Evolutionary conservation across 2,113 vertebrate species (phyloP).

Genomic region (Apistogramma diplotaenia): DNA sequence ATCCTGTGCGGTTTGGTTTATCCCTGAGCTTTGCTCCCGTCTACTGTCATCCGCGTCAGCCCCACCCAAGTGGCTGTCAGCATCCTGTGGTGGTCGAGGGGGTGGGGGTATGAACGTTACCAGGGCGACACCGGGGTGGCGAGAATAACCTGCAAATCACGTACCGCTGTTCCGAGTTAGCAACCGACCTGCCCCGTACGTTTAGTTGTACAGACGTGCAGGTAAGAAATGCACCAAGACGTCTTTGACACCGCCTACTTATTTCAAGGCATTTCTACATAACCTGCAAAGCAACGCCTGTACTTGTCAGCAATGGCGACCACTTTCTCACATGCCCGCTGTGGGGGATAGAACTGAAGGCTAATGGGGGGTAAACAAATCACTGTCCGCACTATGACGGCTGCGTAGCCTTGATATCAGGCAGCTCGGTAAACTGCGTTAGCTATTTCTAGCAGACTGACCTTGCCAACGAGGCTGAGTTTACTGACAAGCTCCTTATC

Average conservation of each 20-base stretch:
- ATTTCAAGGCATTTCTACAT: background rate
- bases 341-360: no score
- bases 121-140: background rate
- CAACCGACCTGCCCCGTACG: background rate
- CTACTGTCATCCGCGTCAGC: constrained; percentile 50
- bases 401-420: background rate
- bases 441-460: constrained; percentile 27
- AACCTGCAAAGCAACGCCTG: background rate
- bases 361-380: background rate
- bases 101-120: constrained; percentile 4
- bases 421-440: constrained; percentile 20
- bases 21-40: constrained; percentile 10
- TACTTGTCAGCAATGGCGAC: background rate
- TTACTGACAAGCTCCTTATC: background rate
- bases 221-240: background rate
- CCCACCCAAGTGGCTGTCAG: constrained; percentile 60
- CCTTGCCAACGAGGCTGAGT: constrained; percentile 8
- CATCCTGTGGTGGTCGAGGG: constrained; percentile 53
- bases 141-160: constrained; percentile 41
- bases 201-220: background rate
- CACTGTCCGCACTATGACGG: background rate
- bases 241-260: background rate
- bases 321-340: background rate
- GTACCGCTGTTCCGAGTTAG: background rate
- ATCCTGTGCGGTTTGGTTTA: constrained; percentile 2